These are phyloP conservation scores for Drosophila seclusa DNA, from an alignment of 2,888 invertebrate genomes.

Conservation along the genomic window DNA sequence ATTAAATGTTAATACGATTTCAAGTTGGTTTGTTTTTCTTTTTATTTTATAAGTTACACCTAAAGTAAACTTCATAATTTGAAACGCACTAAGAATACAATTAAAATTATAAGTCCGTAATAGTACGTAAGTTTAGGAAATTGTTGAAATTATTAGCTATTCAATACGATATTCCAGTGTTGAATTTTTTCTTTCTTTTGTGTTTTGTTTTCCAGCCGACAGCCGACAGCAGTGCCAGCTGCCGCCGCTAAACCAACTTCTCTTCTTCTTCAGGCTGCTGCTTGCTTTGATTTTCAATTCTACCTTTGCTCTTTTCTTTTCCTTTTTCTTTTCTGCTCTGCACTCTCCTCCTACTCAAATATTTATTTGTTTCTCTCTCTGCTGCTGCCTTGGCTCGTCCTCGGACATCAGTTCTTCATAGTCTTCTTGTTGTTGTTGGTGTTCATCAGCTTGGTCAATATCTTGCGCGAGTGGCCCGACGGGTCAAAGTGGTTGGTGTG, in stretches of 20 bases:
- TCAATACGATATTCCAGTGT: slow-evolving; percentile 47
- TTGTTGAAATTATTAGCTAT: slow-evolving; percentile 48
- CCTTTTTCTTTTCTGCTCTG: slow-evolving; percentile 12
- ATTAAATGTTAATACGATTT: slow-evolving; percentile 7
- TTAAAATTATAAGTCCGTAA: slow-evolving; percentile 73
- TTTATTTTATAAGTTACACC: slow-evolving; percentile 54
- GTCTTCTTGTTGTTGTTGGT: slow-evolving; percentile 90
- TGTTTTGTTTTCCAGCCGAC: slow-evolving; percentile 27
- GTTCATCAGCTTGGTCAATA: slow-evolving; percentile 56
- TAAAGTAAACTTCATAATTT: slow-evolving; percentile 73
- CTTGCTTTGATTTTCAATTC: slow-evolving; percentile 40
- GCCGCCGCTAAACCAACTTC: slow-evolving; percentile 45
- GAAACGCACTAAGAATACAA: slow-evolving; percentile 63
- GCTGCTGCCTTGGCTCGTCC: slow-evolving; percentile 9
- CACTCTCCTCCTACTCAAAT: slow-evolving; percentile 33
- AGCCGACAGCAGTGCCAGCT: slow-evolving; percentile 57
- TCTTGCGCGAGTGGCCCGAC: slow-evolving; percentile 89
- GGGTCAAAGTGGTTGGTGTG: slow-evolving; percentile 97
- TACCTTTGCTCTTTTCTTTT: slow-evolving; percentile 23
- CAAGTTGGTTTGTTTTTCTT: slow-evolving; percentile 28
- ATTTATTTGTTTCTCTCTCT: slow-evolving; percentile 17
- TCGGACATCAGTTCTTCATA: slow-evolving; percentile 63
- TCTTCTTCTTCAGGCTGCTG: slow-evolving; percentile 1
- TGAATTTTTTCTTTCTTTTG: slow-evolving; percentile 20
- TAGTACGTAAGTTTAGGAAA: slow-evolving; percentile 63